phyloP scores from a whole-genome alignment of 2,888 invertebrate species.

The Sarcophaga caerulescens region DNA sequence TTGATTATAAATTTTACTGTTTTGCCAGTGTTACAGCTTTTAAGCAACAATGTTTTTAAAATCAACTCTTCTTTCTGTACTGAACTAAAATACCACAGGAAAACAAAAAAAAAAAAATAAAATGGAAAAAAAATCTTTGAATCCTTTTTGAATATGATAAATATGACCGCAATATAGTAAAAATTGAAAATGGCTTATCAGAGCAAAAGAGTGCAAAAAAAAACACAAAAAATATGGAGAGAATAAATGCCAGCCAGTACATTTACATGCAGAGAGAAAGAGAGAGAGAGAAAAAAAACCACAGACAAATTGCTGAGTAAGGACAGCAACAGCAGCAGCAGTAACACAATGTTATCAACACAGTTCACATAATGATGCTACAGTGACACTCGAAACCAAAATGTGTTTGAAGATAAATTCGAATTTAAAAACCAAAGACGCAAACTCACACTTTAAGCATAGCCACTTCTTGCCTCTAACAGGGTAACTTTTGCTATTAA shows the following conservation, averaged over 20 bases:
- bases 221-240: conserved; percentile 1
- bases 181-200: conserved; percentile 15
- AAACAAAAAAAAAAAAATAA: background rate
- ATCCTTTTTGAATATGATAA: conserved; percentile 59
- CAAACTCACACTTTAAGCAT: too few species aligned
- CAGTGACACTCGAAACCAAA: too few species aligned
- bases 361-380: background rate
- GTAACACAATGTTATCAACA: background rate
- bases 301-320: conserved; percentile 60
- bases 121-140: background rate
- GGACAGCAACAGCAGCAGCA: conserved; percentile 22
- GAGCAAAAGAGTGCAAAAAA: conserved; percentile 10
- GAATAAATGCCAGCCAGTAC: background rate
- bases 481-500: too few species aligned
- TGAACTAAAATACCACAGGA: background rate
- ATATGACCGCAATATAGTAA: conserved; percentile 63
- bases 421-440: too few species aligned
- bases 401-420: too few species aligned
- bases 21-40: conserved; percentile 35
- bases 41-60: conserved; percentile 52
- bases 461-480: too few species aligned
- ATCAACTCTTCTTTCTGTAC: background rate
- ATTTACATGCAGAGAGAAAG: background rate
- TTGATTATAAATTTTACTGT: conserved; percentile 52
- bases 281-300: background rate